Conservation (phyloP, 2,113 vertebrate genomes). For the Neoarius graeffei region DNA sequence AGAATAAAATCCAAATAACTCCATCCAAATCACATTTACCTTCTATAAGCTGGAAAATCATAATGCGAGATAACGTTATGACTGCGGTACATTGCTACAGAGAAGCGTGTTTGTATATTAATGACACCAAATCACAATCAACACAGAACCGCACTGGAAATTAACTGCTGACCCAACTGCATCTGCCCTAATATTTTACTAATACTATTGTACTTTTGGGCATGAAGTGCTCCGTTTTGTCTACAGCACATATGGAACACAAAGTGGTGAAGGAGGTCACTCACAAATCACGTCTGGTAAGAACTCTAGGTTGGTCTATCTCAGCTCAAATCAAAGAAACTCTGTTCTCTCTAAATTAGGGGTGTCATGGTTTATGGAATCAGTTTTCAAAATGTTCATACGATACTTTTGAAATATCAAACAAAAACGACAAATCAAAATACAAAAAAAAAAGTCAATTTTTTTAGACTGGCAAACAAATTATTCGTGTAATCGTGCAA, state of each 20-base stretch:
- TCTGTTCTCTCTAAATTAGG: not conserved
- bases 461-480: too few species aligned
- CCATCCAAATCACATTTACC: not conserved
- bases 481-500: too few species aligned
- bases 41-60: not conserved
- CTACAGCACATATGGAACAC: not conserved
- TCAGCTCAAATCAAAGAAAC: not conserved
- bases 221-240: not conserved
- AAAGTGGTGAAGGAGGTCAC: not conserved
- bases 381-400: too few species aligned
- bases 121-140: not conserved
- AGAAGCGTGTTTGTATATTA: not conserved
- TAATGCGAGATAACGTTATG: not conserved
- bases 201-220: not conserved
- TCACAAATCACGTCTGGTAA: not conserved
- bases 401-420: too few species aligned
- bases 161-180: not conserved
- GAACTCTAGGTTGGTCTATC: not conserved
- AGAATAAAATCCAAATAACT: not conserved
- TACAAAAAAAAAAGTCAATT: too few species aligned
- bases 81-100: not conserved
- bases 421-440: too few species aligned
- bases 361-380: not conserved
- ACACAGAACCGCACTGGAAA: not conserved
- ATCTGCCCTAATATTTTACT: not conserved